Evolutionary conservation across 2,888 invertebrate species (phyloP).

Genomic region (Seira sanloemensis): DNA sequence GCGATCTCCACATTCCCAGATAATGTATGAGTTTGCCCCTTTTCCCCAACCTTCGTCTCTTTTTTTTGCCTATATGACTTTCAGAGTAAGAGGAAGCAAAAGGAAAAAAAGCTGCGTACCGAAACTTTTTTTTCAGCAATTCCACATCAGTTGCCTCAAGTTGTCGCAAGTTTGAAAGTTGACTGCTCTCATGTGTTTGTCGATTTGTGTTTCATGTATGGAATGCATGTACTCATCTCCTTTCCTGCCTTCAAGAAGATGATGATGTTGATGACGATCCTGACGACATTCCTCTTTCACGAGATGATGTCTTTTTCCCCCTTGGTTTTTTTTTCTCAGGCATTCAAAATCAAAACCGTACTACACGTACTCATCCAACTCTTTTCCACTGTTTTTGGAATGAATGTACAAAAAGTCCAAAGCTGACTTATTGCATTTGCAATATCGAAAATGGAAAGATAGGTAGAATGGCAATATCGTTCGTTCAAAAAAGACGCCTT

Average conservation of each 20-base stretch:
- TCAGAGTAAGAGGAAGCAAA: conserved; percentile 6
- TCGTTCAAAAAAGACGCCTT: conserved; percentile 12
- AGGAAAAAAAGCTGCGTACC: conserved; percentile 7
- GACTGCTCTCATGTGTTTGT: conserved; percentile 61
- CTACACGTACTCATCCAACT: not conserved
- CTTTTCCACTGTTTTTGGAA: not conserved
- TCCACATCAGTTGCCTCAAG: conserved; percentile 23
- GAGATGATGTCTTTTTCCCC: conserved; percentile 54
- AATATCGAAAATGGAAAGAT: conserved; percentile 18
- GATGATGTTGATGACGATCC: not conserved
- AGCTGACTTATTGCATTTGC: conserved; percentile 38
- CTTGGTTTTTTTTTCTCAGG: not conserved
- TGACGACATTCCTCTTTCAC: conserved; percentile 44
- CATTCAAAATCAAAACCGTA: not conserved
- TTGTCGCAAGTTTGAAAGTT: conserved; percentile 40
- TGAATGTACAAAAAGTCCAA: not conserved
- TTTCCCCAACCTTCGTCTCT: conserved; percentile 41
- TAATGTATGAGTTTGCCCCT: conserved; percentile 25
- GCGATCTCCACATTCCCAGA: not conserved
- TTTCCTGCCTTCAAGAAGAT: not conserved
- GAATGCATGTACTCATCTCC: conserved; percentile 44
- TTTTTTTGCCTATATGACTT: conserved; percentile 33
- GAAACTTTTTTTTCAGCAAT: conserved; percentile 39
- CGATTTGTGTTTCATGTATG: conserved; percentile 51
- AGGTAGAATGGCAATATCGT: conserved; percentile 16